Base-by-base conservation (phyloP, 2,797 vertebrate genomes). In the Meda fulgida region DNA sequence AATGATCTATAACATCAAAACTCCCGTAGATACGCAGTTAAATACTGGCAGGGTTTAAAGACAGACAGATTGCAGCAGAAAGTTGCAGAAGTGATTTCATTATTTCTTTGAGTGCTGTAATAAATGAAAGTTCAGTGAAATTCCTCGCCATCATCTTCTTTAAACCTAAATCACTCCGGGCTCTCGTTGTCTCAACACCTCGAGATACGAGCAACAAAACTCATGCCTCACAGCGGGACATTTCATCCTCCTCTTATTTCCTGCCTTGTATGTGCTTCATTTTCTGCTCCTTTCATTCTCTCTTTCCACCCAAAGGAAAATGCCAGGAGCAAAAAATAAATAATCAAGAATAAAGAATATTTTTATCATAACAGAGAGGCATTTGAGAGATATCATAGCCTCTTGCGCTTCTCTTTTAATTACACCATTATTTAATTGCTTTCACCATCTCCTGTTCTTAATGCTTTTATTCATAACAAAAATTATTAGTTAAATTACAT, bases 151-250 rank as follows among this genome's bases (percentile, higher is more conserved):
- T 86, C 87, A 69, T 88, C 83, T 85, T 88, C 55, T 67, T 84
- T 83, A 85, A 90, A 63, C 40, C 78, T 65, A 77, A 90, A 91
- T 86, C 60, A 89, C 88, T 84, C 48, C 69, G 86, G 88, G 90
- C 93, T 93, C 92, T 92, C 77, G 92, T 93, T 90, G 84, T 73
- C 90, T 92, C 85, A 84, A 90, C 92, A 76, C 91, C 8, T 77
- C 53, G 13, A 77, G 70, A 85, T 14, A 81, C 40, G 7, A 60
- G 29, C 90, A 92, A 87, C 89, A 91, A 87, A 82, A 86, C 53
- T 86, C 70, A 88, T 91, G 69, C 89, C 92, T 89, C 72, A 87
- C 84, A 93, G 93, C 87, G 46, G 86, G 88, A 89, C 65, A 86
- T 80, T 93, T 92, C 92, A 87, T 85, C 88, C 88, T 55, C 72